A percentile compares a stretch with the other conserved stretches of the same genome.
phyloP scores from a whole-genome alignment of 1,140 invertebrate species.

The Zeugodacus cucurbitae region DNA sequence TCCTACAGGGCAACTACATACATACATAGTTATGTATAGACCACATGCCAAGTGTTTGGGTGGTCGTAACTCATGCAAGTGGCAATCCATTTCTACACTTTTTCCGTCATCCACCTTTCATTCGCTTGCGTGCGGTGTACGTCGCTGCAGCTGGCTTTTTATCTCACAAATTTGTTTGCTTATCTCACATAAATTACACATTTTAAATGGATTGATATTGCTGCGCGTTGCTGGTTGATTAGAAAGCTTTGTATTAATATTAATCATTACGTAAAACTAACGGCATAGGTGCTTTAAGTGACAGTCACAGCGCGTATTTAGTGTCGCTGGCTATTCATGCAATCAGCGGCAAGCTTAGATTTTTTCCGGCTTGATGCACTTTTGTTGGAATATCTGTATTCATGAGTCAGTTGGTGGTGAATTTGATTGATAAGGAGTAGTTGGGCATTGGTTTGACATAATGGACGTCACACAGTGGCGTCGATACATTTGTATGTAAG shows the following conservation, averaged over 20 bases:
- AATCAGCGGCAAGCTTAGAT: neutral
- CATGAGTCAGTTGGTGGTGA: neutral
- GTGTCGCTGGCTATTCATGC: neutral
- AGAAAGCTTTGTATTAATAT: neutral
- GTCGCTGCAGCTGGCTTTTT: neutral
- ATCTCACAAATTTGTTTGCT: neutral
- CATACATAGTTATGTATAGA: neutral
- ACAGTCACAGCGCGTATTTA: neutral
- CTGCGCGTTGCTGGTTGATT: neutral
- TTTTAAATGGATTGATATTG: slow-evolving; percentile 8
- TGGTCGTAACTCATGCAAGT: neutral
- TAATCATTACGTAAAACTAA: slow-evolving; percentile 5
- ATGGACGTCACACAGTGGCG: neutral
- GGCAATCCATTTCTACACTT: neutral
- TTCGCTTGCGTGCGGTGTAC: neutral
- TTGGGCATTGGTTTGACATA: neutral
- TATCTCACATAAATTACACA: slow-evolving; percentile 19
- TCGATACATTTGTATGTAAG: neutral
- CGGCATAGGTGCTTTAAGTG: neutral
- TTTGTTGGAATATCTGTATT: neutral
- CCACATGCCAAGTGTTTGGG: neutral
- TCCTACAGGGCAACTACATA: neutral
- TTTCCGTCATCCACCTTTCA: neutral
- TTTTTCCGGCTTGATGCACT: neutral
- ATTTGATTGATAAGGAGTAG: neutral